Conservation (phyloP, 35 echinoderm and acorn worm genomes). For the Heliocidaris tuberculata region DNA sequence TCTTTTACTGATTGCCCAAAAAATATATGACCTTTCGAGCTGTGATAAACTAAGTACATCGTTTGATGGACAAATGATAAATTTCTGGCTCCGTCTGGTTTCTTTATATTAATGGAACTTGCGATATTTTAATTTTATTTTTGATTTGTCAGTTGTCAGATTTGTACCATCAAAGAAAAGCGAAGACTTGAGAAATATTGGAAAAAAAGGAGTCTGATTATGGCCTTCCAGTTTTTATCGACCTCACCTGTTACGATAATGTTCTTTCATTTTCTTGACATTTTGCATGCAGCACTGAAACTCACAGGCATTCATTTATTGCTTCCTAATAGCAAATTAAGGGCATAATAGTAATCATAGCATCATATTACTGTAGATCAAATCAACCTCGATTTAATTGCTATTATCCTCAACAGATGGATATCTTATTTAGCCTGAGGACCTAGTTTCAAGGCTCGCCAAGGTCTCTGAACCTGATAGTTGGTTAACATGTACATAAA, state of each 20-base stretch:
- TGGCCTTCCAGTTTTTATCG: background rate
- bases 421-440: background rate
- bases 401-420: background rate
- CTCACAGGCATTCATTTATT: background rate
- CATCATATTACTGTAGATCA: background rate
- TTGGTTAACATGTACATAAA: background rate
- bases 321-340: background rate
- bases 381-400: background rate
- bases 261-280: background rate
- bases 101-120: background rate
- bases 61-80: no score
- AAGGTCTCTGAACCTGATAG: background rate
- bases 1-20: no score
- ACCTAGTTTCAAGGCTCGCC: background rate
- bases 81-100: no score
- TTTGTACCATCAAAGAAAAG: no score
- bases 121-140: background rate
- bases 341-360: no score
- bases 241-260: background rate
- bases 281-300: background rate
- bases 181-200: background rate
- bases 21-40: no score
- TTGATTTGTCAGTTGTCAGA: background rate
- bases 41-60: no score
- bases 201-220: background rate